phyloP scores from a whole-genome alignment of 2,797 vertebrate species.

The Danionella dracula region DNA sequence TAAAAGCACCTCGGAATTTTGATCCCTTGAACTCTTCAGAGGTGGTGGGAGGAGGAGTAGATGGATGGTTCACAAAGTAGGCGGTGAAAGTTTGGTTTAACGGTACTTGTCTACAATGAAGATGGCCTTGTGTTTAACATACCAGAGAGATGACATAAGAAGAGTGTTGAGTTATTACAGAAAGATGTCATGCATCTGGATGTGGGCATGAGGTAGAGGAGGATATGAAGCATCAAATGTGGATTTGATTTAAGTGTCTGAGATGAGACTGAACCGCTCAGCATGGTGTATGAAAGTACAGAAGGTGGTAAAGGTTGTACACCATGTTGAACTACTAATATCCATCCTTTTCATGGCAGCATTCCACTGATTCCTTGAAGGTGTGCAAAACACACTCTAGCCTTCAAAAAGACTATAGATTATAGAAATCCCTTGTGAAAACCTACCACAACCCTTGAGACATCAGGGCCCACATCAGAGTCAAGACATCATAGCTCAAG shows the following conservation, averaged over 20 bases:
- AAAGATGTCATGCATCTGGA: constrained; percentile 16
- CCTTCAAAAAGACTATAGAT: neutral
- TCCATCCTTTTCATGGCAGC: neutral
- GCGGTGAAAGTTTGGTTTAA: neutral
- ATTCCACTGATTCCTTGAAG: neutral
- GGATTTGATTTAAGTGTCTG: constrained; percentile 18
- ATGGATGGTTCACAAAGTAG: neutral
- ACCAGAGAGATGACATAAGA: neutral
- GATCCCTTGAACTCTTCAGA: neutral
- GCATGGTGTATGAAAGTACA: neutral
- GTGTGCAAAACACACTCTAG: neutral
- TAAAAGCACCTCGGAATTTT: constrained; percentile 2
- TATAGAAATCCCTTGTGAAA: neutral
- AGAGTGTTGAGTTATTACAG: neutral
- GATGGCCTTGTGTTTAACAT: constrained; percentile 6
- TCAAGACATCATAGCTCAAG: too few species aligned
- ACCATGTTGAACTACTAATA: neutral
- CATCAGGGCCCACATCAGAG: too few species aligned
- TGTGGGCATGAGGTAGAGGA: neutral
- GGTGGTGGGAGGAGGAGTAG: neutral
- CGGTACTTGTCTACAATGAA: neutral
- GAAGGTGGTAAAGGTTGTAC: neutral
- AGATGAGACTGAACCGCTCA: neutral
- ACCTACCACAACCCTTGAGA: too few species aligned
- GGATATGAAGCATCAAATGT: neutral